Conservation (phyloP, 2,888 invertebrate species). For the Lasioglossum malachurum region DNA sequence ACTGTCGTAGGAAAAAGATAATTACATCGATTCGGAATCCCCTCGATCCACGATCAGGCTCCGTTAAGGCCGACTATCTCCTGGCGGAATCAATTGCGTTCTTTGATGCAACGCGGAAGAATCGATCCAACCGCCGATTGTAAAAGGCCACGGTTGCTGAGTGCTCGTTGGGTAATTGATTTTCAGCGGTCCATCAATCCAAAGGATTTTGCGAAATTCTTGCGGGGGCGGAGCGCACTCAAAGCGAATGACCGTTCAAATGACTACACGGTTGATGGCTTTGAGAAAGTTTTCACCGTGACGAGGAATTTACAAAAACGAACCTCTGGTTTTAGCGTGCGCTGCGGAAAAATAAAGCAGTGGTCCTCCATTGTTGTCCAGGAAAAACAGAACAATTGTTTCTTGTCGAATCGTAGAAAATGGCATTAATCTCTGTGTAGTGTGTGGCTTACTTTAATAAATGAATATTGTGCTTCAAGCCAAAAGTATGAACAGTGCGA, state of each 20-base stretch:
- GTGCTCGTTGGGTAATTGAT: constrained; percentile 30
- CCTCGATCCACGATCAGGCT: constrained; percentile 36
- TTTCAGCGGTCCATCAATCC: constrained; percentile 17
- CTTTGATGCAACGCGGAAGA: constrained; percentile 35
- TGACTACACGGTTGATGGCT: not conserved
- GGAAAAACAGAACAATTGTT: not conserved
- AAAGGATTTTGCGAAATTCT: not conserved
- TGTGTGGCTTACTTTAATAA: too few species aligned
- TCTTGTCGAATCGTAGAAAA: not conserved
- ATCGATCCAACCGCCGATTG: constrained; percentile 35
- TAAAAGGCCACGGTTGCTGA: constrained; percentile 24
- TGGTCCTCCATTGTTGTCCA: not conserved
- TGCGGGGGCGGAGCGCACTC: not conserved
- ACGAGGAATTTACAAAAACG: not conserved
- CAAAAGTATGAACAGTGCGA: too few species aligned
- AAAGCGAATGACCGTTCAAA: not conserved
- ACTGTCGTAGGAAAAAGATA: constrained; percentile 60
- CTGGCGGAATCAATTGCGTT: constrained; percentile 41
- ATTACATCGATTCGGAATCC: constrained; percentile 73
- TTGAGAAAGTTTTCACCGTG: not conserved
- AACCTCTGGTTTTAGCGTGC: not conserved
- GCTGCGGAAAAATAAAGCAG: not conserved
- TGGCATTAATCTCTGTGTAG: not conserved
- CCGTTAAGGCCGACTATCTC: constrained; percentile 51
- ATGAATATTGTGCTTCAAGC: too few species aligned